Evolutionary conservation across 2,797 vertebrate species (phyloP).

Genomic region (Pteropus rufus): DNA sequence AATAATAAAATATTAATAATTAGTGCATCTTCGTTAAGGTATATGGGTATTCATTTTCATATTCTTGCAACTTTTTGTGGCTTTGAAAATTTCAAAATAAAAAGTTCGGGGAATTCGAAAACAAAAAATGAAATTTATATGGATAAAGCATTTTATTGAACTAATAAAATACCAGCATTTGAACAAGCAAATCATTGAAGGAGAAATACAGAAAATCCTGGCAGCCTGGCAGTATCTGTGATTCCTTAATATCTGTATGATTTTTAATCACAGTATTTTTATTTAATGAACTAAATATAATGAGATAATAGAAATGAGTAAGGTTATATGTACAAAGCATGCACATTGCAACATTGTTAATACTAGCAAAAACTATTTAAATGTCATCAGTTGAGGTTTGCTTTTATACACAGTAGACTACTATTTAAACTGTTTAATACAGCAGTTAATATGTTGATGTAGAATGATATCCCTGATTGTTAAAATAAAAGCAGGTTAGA

Average conservation of each 20-base stretch:
- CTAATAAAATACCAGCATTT: background rate
- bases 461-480: background rate
- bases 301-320: background rate
- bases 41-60: background rate
- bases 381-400: background rate
- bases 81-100: conserved; percentile 34
- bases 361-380: conserved; percentile 3
- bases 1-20: background rate
- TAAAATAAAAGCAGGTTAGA: conserved; percentile 51
- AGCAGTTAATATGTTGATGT: background rate
- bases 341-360: background rate
- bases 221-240: background rate
- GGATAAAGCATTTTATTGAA: background rate
- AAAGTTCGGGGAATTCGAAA: background rate
- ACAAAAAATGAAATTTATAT: background rate
- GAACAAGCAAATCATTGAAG: background rate
- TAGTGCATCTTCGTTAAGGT: background rate
- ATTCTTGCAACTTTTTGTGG: background rate
- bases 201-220: background rate
- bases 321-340: background rate
- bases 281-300: conserved; percentile 2
- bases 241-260: background rate
- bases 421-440: background rate
- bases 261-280: background rate
- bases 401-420: background rate